phyloP scores from a whole-genome alignment of 2,888 invertebrate genomes.

The Nephrocerus scutellatus region DNA sequence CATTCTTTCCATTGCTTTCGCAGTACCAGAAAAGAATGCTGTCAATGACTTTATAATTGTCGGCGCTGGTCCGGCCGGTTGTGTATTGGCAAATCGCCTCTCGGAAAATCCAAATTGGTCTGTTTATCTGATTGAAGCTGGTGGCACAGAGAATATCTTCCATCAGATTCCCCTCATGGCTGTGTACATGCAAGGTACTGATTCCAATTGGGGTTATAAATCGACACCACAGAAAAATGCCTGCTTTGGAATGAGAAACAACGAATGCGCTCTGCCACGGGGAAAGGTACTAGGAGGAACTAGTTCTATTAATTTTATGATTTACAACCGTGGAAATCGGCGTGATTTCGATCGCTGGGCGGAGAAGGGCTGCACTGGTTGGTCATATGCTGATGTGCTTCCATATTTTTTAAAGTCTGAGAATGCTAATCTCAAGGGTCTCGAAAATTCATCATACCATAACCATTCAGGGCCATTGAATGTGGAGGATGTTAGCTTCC shows the following conservation, averaged over 20 bases:
- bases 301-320: slow-evolving; percentile 59
- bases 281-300: slow-evolving; percentile 57
- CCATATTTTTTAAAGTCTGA: slow-evolving; percentile 59
- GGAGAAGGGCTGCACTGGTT: slow-evolving; percentile 62
- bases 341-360: slow-evolving; percentile 67
- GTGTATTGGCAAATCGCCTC: slow-evolving; percentile 46
- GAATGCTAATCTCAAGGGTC: slow-evolving; percentile 40
- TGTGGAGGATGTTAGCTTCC: slow-evolving; percentile 55
- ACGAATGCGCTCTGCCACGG: slow-evolving; percentile 49
- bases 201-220: slow-evolving; percentile 65
- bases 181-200: slow-evolving; percentile 40
- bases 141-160: slow-evolving; percentile 45
- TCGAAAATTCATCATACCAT: slow-evolving; percentile 52
- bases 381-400: slow-evolving; percentile 60
- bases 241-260: slow-evolving; percentile 50
- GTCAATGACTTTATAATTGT: slow-evolving; percentile 78
- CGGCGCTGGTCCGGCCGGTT: slow-evolving; percentile 78
- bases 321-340: slow-evolving; percentile 67
- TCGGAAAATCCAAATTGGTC: slow-evolving; percentile 47
- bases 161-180: slow-evolving; percentile 41
- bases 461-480: slow-evolving; percentile 56
- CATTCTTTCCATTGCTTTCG: slow-evolving; percentile 50
- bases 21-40: slow-evolving; percentile 59
- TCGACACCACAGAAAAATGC: slow-evolving; percentile 58
- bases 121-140: slow-evolving; percentile 51